Percentiles rank a stretch among this genome's conserved stretches.
Conservation (phyloP, 2,888 invertebrate genomes). For the Sminthurinus aureus region DNA sequence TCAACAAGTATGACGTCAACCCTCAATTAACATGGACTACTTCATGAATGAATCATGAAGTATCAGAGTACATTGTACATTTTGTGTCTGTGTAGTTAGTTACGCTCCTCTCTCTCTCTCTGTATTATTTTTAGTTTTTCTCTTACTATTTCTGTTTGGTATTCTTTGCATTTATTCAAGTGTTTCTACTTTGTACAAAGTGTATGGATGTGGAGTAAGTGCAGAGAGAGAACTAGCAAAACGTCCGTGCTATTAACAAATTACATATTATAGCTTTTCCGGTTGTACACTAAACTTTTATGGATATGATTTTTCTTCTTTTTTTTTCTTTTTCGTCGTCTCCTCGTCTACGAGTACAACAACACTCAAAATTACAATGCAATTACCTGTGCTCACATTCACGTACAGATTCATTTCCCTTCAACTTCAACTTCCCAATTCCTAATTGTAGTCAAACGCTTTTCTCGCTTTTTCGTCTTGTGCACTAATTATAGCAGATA, state of each 20-base stretch:
- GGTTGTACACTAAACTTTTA: slow-evolving; percentile 26
- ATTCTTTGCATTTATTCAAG: background rate
- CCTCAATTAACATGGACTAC: slow-evolving; percentile 38
- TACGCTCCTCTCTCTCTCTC: no score
- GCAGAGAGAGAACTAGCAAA: background rate
- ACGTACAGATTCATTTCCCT: background rate
- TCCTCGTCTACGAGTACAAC: background rate
- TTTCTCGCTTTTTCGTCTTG: no score
- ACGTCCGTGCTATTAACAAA: slow-evolving; percentile 35
- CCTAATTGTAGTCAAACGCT: no score
- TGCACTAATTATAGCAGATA: no score
- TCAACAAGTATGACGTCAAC: slow-evolving; percentile 44
- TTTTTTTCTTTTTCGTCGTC: background rate
- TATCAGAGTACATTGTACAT: background rate
- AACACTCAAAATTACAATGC: background rate
- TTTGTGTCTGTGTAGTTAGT: no score
- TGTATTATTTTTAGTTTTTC: no score
- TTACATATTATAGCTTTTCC: slow-evolving; percentile 28
- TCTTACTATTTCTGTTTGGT: no score
- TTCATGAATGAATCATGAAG: slow-evolving; percentile 44
- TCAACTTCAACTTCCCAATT: background rate
- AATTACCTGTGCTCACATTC: background rate
- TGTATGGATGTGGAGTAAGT: background rate
- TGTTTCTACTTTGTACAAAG: background rate
- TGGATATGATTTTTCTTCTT: slow-evolving; percentile 12